These are phyloP conservation scores for Pyrgus malvae DNA, from an alignment of 2,888 invertebrate species.

Conservation along the genomic window DNA sequence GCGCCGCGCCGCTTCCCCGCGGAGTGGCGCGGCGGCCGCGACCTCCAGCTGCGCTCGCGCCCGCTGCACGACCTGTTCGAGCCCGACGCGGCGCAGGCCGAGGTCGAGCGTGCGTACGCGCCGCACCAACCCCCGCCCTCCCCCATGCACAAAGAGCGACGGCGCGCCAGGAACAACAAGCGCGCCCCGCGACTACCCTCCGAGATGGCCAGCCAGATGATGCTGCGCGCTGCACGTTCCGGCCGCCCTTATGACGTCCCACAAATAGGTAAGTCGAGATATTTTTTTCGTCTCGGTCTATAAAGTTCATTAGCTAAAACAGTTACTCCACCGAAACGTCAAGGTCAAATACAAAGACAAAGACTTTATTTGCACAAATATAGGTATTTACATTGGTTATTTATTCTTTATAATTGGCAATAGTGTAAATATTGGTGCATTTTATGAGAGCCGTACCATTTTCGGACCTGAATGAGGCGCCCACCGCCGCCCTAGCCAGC, in stretches of 20 bases:
- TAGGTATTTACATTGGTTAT: too few relatives aligned
- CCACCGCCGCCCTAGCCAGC: too few relatives aligned
- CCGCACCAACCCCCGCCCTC: slow-evolving; percentile 51
- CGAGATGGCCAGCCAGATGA: slow-evolving; percentile 87
- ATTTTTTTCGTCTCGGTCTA: background rate
- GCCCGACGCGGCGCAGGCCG: slow-evolving; percentile 52
- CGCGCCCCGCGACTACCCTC: slow-evolving; percentile 71
- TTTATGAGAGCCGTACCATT: too few relatives aligned
- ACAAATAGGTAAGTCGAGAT: slow-evolving; percentile 89
- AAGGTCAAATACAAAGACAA: too few relatives aligned
- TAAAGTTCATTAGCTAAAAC: background rate
- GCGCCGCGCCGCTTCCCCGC: slow-evolving; percentile 62
- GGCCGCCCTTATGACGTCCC: slow-evolving; percentile 92
- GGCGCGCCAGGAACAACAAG: slow-evolving; percentile 62
- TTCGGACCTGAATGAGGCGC: too few relatives aligned
- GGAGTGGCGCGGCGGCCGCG: slow-evolving; percentile 57
- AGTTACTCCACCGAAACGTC: too few relatives aligned
- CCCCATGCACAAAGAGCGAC: slow-evolving; percentile 53
- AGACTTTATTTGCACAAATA: too few relatives aligned
- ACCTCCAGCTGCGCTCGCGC: slow-evolving; percentile 53
- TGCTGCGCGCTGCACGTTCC: slow-evolving; percentile 89
- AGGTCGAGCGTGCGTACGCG: slow-evolving; percentile 42
- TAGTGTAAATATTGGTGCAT: too few relatives aligned
- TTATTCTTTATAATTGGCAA: background rate
- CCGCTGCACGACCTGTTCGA: slow-evolving; percentile 70